Evolutionary conservation across 2,797 vertebrate genomes (phyloP), one percentile per base, ranked within the genome.

Genomic region (Pipistrellus pipistrellus): DNA sequence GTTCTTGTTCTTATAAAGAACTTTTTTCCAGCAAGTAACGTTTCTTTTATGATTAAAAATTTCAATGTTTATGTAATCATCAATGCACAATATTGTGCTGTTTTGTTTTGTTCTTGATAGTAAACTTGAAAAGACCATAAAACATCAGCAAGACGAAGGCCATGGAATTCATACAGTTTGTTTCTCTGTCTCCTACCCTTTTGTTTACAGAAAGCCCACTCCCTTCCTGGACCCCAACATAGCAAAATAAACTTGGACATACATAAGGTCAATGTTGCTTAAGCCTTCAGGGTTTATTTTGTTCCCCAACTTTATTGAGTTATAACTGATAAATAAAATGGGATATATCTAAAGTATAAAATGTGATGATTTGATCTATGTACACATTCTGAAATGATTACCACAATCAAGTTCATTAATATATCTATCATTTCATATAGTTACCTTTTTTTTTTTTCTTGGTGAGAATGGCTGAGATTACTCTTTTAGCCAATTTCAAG

Each of bases 1-100:
- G 21, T 32, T 30, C n/a, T 90, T 90, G 89, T 96, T 95, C 66
- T 88, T 44, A 55, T 25, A 90, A 85, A 85, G 32, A 46, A 0
- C 68, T 53, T 64, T 80, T 75, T 69, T 53, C 25, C 4, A n/a
- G 57, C n/a, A 85, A 25, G 25, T 32, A 30, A n/a, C 14, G 11
- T 88, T 66, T 84, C 20, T 57, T 80, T 68, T n/a, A 75, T 38
- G 30, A 66, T 88, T 51, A 32, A 53, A n/a, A 46, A 21, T 81
- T 68, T 92, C 21, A 10, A 1, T 73, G 21, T 84, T 93, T 80
- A 71, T 55, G 32, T 55, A 66, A 41, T 92, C 66, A 44, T 11
- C 82, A 84, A 0, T 44, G 82, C 69, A 78, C 25, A 78, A 51
- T 30, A 20, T 38, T 15, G 9, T 18, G 1, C 23, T 41, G 14